A percentile compares a stretch with the other conserved stretches of the same genome.
Conservation (phyloP, 1,140 invertebrate genomes). For the Drosophila lacteicornis region DNA sequence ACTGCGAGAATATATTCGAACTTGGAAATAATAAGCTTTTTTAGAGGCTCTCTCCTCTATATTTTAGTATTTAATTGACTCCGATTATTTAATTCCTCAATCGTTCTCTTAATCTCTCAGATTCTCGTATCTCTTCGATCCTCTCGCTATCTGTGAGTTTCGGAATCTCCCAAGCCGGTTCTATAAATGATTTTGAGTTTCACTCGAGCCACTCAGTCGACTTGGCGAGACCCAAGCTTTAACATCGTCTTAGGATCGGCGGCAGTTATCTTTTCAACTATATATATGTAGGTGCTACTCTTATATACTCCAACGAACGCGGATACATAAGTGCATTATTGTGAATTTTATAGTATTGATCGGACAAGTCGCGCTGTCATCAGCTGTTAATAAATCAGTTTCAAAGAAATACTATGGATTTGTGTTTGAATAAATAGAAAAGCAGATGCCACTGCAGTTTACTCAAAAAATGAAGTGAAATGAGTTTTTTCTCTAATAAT, state of each 20-base stretch:
- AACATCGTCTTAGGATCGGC: conserved; percentile 11
- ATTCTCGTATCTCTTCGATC: background rate
- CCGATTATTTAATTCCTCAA: too few relatives aligned
- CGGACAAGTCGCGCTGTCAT: background rate
- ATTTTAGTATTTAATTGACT: too few relatives aligned
- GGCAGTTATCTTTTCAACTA: background rate
- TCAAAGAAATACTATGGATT: conserved; percentile 5
- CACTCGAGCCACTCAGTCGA: conserved; percentile 40
- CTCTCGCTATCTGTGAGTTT: background rate
- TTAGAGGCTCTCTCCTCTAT: background rate
- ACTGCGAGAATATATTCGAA: background rate
- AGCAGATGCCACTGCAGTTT: background rate
- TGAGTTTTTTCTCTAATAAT: background rate
- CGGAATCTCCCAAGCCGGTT: conserved; percentile 48
- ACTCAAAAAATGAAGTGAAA: background rate
- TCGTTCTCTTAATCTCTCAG: background rate
- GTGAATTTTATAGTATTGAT: background rate
- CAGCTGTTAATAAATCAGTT: conserved; percentile 1
- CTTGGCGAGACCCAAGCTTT: conserved; percentile 2
- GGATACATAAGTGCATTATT: conserved; percentile 23
- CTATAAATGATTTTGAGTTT: conserved; percentile 41
- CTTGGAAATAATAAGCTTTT: background rate
- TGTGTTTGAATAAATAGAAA: background rate
- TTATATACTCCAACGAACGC: conserved; percentile 2
- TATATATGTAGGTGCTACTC: conserved; percentile 1